A percentile compares a stretch with the other conserved stretches of the same genome.
These are phyloP conservation scores for Ophioderma brevispina DNA, from an alignment of 35 echinoderm and acorn worm species.

Conservation along the genomic window DNA sequence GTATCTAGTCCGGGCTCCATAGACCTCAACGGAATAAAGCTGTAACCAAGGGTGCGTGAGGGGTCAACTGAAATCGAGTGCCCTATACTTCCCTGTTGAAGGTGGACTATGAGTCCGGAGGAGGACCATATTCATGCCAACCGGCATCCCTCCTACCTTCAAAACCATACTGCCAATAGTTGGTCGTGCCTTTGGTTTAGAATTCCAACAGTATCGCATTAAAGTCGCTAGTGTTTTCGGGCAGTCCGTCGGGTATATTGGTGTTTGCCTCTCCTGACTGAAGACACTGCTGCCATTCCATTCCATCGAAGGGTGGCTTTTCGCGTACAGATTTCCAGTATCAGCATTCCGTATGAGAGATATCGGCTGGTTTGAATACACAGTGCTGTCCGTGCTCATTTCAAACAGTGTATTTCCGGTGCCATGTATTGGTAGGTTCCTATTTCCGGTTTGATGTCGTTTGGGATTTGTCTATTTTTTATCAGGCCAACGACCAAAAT, in stretches of 20 bases:
- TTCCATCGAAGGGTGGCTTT: no score
- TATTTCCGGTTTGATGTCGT: neutral
- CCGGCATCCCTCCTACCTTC: neutral
- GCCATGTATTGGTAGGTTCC: neutral
- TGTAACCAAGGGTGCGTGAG: no score
- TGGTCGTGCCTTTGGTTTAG: neutral
- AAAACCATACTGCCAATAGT: neutral
- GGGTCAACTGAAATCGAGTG: no score
- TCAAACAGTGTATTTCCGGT: neutral
- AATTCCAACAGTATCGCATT: neutral
- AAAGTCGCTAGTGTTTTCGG: neutral
- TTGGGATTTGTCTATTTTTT: neutral
- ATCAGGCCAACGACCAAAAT: neutral
- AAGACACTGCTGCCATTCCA: no score
- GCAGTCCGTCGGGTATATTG: neutral
- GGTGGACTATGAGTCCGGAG: no score
- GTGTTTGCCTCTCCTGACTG: neutral
- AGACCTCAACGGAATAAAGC: no score
- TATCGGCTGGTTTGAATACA: neutral
- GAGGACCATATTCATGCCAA: no score
- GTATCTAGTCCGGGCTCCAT: no score
- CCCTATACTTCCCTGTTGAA: no score
- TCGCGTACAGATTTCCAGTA: neutral
- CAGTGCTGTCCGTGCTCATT: neutral
- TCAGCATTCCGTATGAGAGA: neutral